These are phyloP conservation scores for Centrocercus urophasianus DNA, from an alignment of 2,113 vertebrate species.

Conservation along the genomic window DNA sequence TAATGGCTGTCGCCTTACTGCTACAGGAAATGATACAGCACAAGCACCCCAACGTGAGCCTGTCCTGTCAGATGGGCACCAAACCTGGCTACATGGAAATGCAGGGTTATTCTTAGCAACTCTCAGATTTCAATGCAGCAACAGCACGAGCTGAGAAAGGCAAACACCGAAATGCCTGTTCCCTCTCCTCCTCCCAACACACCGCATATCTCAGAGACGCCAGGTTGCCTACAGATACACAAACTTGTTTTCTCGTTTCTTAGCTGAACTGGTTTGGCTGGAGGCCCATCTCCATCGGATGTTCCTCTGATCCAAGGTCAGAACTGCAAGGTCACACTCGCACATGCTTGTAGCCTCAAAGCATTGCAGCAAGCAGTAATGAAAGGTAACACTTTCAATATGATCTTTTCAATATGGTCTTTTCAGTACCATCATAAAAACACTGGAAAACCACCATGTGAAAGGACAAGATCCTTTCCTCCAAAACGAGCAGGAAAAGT, in stretches of 20 bases:
- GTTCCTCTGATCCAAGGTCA: background rate
- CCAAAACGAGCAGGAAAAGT: background rate
- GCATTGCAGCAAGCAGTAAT: background rate
- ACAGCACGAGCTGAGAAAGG: constrained; percentile 64
- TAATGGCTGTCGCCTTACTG: constrained; percentile 36
- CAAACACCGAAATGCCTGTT: constrained; percentile 43
- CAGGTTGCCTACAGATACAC: background rate
- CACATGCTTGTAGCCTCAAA: background rate
- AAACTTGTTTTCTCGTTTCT: background rate
- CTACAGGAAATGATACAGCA: constrained; percentile 16
- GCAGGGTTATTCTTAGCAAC: constrained; percentile 81
- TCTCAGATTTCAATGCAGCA: constrained; percentile 79
- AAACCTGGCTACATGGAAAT: constrained; percentile 69
- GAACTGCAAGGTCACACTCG: background rate
- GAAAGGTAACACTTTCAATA: background rate
- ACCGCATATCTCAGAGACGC: background rate
- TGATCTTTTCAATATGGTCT: too few species aligned
- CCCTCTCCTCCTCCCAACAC: background rate
- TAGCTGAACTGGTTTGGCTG: background rate
- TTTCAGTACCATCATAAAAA: too few species aligned
- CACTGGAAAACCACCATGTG: background rate
- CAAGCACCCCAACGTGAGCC: constrained; percentile 18
- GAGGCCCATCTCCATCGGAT: background rate
- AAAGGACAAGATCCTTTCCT: background rate
- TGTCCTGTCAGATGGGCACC: constrained; percentile 45